These are phyloP conservation scores for Lordiphosa stackelbergi DNA, from an alignment of 1,140 invertebrate species.

Conservation along the genomic window DNA sequence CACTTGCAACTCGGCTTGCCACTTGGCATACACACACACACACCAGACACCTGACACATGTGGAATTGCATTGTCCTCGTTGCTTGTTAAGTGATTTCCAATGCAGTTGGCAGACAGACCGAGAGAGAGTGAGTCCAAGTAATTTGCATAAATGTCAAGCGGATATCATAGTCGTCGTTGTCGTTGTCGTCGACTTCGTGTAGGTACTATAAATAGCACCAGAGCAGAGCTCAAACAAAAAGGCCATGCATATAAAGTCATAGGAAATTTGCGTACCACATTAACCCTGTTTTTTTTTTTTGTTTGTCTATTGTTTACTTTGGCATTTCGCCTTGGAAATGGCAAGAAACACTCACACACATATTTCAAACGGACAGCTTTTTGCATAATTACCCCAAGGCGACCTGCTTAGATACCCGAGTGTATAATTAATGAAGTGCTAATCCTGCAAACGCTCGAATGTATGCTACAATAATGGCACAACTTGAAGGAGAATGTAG, in stretches of 20 bases:
- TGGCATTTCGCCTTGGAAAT: conserved; percentile 44
- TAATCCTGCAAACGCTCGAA: conserved; percentile 29
- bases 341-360: conserved; percentile 31
- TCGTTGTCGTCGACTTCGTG: background rate
- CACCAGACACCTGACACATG: background rate
- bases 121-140: conserved; percentile 16
- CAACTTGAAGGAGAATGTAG: conserved; percentile 23
- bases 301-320: conserved; percentile 52
- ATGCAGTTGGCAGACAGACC: conserved; percentile 53
- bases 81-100: conserved; percentile 63
- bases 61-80: conserved; percentile 20
- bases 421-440: conserved; percentile 19
- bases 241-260: conserved; percentile 19
- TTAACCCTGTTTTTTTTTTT: conserved; percentile 43
- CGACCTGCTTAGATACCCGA: conserved; percentile 40
- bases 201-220: no score
- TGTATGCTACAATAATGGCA: conserved; percentile 58
- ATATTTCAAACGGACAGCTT: conserved; percentile 42
- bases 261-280: conserved; percentile 49
- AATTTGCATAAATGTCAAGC: conserved; percentile 62
- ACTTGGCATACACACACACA: conserved; percentile 22
- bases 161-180: conserved; percentile 1
- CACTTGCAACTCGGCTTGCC: conserved; percentile 24
- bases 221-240: conserved; percentile 3
- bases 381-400: conserved; percentile 66